phyloP scores from a whole-genome alignment of 2,797 vertebrate species.

The Paedocypris micromegethes region DNA sequence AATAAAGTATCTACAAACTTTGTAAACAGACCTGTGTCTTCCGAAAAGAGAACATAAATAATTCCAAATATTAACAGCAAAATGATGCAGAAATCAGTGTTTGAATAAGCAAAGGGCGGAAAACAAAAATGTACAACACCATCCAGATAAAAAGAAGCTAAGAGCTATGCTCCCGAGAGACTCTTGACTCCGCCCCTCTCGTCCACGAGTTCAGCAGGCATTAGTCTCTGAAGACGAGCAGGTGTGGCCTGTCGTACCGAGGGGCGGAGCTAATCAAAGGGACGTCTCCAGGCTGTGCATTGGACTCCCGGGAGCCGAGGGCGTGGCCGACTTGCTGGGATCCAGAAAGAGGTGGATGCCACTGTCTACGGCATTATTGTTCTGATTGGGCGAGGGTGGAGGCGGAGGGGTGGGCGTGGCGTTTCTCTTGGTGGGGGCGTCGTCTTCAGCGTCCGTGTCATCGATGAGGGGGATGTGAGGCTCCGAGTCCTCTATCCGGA shows the following conservation, averaged over 20 bases:
- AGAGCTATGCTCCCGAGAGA: slow-evolving; percentile 62
- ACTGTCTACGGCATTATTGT: slow-evolving; percentile 97
- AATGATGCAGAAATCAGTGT: slow-evolving; percentile 89
- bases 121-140: slow-evolving; percentile 79
- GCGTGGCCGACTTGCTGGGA: slow-evolving; percentile 87
- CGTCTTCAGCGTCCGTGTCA: slow-evolving; percentile 97
- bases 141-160: slow-evolving; percentile 81
- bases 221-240: slow-evolving; percentile 33
- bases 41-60: slow-evolving; percentile 89
- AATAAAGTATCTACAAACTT: slow-evolving; percentile 99
- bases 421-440: slow-evolving; percentile 95
- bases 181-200: slow-evolving; percentile 37
- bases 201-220: slow-evolving; percentile 34
- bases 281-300: slow-evolving; percentile 99
- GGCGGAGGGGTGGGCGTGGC: slow-evolving; percentile 67
- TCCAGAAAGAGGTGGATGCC: slow-evolving; percentile 89
- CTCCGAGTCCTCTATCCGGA: slow-evolving; percentile 99
- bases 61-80: slow-evolving; percentile 99
- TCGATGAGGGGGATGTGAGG: slow-evolving; percentile 98
- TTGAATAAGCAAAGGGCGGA: slow-evolving; percentile 85
- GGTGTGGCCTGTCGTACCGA: slow-evolving; percentile 21
- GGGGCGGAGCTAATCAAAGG: slow-evolving; percentile 78
- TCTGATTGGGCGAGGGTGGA: slow-evolving; percentile 92
- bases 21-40: slow-evolving; percentile 99
- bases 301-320: slow-evolving; percentile 89